These are phyloP conservation scores for Bicyclus anynana DNA, from an alignment of 1,140 invertebrate genomes.

Conservation along the genomic window DNA sequence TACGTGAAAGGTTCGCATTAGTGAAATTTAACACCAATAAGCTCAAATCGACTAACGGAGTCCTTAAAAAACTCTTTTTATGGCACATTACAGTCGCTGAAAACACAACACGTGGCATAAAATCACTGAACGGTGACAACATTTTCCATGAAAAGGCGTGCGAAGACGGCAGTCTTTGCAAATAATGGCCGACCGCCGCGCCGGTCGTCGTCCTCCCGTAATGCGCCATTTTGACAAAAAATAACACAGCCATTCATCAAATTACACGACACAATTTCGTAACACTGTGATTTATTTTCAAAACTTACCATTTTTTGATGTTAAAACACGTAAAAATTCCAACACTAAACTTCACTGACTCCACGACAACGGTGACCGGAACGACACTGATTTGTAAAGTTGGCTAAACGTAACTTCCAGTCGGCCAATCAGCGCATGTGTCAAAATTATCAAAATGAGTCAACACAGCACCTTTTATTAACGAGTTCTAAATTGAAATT, in stretches of 20 bases:
- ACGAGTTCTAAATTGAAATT: conserved; percentile 11
- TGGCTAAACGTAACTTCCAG: conserved; percentile 60
- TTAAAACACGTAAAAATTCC: conserved; percentile 72
- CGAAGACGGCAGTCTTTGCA: conserved; percentile 62
- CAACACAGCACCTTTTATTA: conserved; percentile 46
- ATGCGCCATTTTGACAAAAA: conserved; percentile 34
- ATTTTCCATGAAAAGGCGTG: conserved; percentile 69
- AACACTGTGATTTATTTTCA: conserved; percentile 61
- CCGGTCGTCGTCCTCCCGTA: conserved; percentile 48
- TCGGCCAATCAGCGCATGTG: conserved; percentile 71
- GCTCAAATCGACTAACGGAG: conserved; percentile 1
- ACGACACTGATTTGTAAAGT: conserved; percentile 71
- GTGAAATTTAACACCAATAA: conserved; percentile 70
- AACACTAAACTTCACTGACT: conserved; percentile 73
- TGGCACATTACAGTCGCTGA: not conserved
- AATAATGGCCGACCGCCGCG: conserved; percentile 69
- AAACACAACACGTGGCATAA: conserved; percentile 73
- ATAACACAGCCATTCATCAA: conserved; percentile 26
- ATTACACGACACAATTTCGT: conserved; percentile 45
- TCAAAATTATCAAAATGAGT: conserved; percentile 56
- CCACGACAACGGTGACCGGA: conserved; percentile 73
- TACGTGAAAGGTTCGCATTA: conserved; percentile 57
- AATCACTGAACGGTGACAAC: conserved; percentile 73
- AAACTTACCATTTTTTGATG: conserved; percentile 76
- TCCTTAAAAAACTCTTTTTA: conserved; percentile 1